Percentiles rank a stretch among this genome's conserved stretches.
Conservation (phyloP, 2,113 vertebrate genomes). For the Psittacara wagleri region DNA sequence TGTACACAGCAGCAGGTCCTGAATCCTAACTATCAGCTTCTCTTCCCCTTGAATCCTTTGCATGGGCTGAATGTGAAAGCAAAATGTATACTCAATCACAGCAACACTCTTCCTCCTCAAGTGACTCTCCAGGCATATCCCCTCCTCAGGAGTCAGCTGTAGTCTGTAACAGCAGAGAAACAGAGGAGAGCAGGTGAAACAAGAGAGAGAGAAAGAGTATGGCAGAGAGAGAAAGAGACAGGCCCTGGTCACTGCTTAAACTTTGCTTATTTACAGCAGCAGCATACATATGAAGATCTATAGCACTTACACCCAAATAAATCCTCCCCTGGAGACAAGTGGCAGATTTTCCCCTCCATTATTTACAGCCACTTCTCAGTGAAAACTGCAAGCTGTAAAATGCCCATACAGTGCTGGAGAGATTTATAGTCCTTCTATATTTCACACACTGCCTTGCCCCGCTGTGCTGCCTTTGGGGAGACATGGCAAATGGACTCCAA, state of each 20-base stretch:
- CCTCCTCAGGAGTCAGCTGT: not conserved
- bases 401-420: conserved; percentile 42
- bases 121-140: not conserved
- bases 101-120: not conserved
- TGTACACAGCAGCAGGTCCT: not conserved
- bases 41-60: not conserved
- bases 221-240: not conserved
- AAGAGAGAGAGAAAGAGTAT: not conserved
- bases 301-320: conserved; percentile 66
- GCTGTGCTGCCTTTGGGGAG: conserved; percentile 36
- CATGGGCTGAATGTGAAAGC: not conserved
- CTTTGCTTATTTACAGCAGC: conserved; percentile 65
- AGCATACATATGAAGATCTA: conserved; percentile 64
- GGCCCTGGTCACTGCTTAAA: conserved; percentile 27
- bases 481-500: conserved; percentile 33
- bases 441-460: conserved; percentile 22
- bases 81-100: not conserved
- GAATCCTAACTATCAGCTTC: conserved; percentile 39
- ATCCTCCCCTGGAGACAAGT: conserved; percentile 65
- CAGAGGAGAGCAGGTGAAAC: not conserved
- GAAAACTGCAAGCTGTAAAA: conserved; percentile 71
- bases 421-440: conserved; percentile 62
- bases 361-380: conserved; percentile 67
- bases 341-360: conserved; percentile 63
- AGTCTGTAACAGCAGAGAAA: not conserved